A percentile compares a stretch with the other conserved stretches of the same genome.
phyloP scores from a whole-genome alignment of 2,797 vertebrate species.

The Trematomus bernacchii region DNA sequence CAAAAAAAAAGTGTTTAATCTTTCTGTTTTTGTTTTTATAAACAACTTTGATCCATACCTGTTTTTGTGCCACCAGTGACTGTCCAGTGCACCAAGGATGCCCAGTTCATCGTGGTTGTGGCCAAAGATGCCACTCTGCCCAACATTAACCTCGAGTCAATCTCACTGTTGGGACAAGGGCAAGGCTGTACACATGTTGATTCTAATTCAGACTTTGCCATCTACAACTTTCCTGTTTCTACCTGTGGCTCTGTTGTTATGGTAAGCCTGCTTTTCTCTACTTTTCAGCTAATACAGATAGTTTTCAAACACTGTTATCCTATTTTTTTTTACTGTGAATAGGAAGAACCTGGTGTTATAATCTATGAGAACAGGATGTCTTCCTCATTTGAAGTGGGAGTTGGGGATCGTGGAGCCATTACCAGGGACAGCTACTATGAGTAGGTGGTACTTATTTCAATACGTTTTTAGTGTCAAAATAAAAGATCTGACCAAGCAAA shows the following conservation, averaged over 20 bases:
- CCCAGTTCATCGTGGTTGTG: slow-evolving; percentile 79
- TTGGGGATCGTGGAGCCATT: slow-evolving; percentile 67
- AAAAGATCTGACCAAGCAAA: background rate
- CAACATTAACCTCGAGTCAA: slow-evolving; percentile 62
- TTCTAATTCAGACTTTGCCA: slow-evolving; percentile 74
- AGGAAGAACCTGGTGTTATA: slow-evolving; percentile 75
- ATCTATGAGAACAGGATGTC: slow-evolving; percentile 81
- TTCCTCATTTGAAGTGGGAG: slow-evolving; percentile 61
- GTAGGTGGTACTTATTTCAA: slow-evolving; percentile 58
- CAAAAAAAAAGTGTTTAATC: too few relatives aligned
- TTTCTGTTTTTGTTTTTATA: background rate
- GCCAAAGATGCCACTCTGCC: slow-evolving; percentile 76
- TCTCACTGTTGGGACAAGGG: slow-evolving; percentile 61
- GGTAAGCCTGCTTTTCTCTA: slow-evolving; percentile 56
- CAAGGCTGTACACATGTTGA: slow-evolving; percentile 64
- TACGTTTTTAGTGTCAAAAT: background rate
- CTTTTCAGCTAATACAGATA: background rate
- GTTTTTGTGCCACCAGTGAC: slow-evolving; percentile 70
- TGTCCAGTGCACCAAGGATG: slow-evolving; percentile 82
- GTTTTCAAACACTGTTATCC: background rate
- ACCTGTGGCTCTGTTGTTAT: slow-evolving; percentile 74
- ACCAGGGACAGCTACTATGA: slow-evolving; percentile 81
- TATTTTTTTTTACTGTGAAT: slow-evolving; percentile 10
- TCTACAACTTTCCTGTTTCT: slow-evolving; percentile 82
- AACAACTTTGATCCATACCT: background rate